phyloP scores from a whole-genome alignment of 2,888 invertebrate genomes.

The Agonopterix alstromeriana region DNA sequence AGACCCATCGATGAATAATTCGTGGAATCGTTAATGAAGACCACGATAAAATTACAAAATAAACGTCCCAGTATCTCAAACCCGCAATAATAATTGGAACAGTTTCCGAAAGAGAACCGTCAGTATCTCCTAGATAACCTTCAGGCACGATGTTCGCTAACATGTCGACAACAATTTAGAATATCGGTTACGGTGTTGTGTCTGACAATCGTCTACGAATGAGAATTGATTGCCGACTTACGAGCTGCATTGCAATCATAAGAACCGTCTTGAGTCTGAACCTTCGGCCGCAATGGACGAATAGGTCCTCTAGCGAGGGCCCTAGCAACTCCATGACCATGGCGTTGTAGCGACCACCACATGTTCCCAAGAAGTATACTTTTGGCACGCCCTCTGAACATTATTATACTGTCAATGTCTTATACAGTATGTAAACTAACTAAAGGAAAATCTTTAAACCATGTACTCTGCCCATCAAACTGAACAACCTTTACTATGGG shows the following conservation, averaged over 20 bases:
- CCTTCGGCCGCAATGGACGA: conserved; percentile 98
- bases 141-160: conserved; percentile 2
- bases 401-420: conserved; percentile 30
- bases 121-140: not conserved
- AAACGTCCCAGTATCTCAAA: too few relatives aligned
- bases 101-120: too few relatives aligned
- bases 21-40: too few relatives aligned
- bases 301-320: conserved; percentile 99
- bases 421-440: too few relatives aligned
- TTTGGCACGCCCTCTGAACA: conserved; percentile 97
- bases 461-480: too few relatives aligned
- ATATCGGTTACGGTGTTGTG: conserved; percentile 67
- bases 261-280: conserved; percentile 98
- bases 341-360: conserved; percentile 98
- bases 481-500: too few relatives aligned
- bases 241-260: conserved; percentile 98
- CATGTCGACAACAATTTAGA: conserved; percentile 19
- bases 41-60: too few relatives aligned
- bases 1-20: too few relatives aligned
- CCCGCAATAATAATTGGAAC: too few relatives aligned
- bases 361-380: conserved; percentile 99
- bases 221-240: conserved; percentile 69
- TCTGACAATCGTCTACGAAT: conserved; percentile 24
- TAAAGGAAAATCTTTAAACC: too few relatives aligned
- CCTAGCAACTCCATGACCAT: conserved; percentile 99